Evolutionary conservation across 2,113 vertebrate genomes (phyloP).

Genomic region (Forbesichthys agassizii): DNA sequence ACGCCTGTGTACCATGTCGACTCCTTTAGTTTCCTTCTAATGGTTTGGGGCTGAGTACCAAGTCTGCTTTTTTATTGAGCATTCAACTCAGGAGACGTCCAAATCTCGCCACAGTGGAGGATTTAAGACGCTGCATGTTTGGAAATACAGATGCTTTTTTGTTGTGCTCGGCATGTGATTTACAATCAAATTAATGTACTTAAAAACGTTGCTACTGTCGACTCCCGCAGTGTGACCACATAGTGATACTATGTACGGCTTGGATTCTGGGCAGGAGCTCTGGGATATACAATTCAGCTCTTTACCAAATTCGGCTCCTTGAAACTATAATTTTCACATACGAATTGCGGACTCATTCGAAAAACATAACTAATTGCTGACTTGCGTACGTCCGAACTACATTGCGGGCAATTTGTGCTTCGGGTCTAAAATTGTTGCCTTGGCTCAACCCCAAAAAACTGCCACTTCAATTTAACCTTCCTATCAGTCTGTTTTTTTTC

Average conservation of each 20-base stretch:
- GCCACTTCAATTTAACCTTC: neutral
- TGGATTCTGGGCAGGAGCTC: slow-evolving; percentile 29
- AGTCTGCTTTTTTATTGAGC: slow-evolving; percentile 67
- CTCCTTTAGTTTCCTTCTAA: slow-evolving; percentile 55
- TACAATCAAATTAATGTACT: slow-evolving; percentile 55
- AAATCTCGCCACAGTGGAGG: slow-evolving; percentile 65
- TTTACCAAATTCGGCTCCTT: slow-evolving; percentile 26
- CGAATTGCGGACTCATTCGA: slow-evolving; percentile 29
- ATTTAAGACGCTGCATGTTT: slow-evolving; percentile 56
- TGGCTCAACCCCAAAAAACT: neutral
- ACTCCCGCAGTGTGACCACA: slow-evolving; percentile 53
- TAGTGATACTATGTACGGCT: slow-evolving; percentile 35
- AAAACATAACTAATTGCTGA: slow-evolving; percentile 16
- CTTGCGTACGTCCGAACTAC: slow-evolving; percentile 14
- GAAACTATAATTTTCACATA: slow-evolving; percentile 28
- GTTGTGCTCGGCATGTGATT: slow-evolving; percentile 60
- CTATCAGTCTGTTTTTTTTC: neutral
- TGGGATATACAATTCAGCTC: slow-evolving; percentile 18
- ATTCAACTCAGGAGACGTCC: slow-evolving; percentile 54
- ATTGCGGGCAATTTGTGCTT: neutral
- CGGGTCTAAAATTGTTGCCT: neutral
- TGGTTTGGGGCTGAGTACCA: slow-evolving; percentile 63
- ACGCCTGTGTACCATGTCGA: slow-evolving; percentile 53
- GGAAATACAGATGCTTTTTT: slow-evolving; percentile 53
- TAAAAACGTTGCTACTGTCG: slow-evolving; percentile 54